Evolutionary conservation across 1,140 invertebrate genomes (phyloP), one percentile per base, ranked within the genome.

Genomic region (Bombus balteatus): DNA sequence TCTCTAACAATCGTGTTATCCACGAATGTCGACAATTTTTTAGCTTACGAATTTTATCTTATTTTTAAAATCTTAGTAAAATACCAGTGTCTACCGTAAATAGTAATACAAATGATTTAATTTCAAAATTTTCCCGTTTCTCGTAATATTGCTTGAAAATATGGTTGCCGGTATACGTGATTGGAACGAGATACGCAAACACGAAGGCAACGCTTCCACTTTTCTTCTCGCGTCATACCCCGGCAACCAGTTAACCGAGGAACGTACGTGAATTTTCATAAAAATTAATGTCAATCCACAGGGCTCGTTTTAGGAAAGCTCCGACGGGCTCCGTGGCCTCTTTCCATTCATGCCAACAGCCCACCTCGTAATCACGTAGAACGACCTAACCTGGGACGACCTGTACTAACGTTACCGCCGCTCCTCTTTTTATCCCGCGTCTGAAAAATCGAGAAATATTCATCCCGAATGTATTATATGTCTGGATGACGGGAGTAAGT

Each of bases 241-340:
- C 77, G 34, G 28, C 28, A 59, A 25, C 79, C 41, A 73, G 43
- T 43, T 59, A 83, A 73, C 47, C 32, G 59, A 57, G 72, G 53
- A 37, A 70, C 57, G 74, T 70, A 39, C 39, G n/a, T 66, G 75
- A 87, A 91, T 89, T 87, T 82, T 76, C 92, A 89, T 92, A 89
- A 91, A 91, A 92, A 91, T 92, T 91, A 91, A 92, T 89, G 86
- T 79, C 72, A 85, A 86, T 88, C 86, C 84, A 79, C 78, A 34
- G 57, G 32, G 43, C 57, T 85, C 76, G 71, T 88, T 76, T 66
- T 39, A 53, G 41, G n/a, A 37, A 62, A 78, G 53, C 37, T 53
- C 25, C 65, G 15, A 43, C 39, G 70, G 28, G 47, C 43, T 53
- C 43, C 15, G 32, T 41, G 37, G 34, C 34, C 65, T 57, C 66